Evolutionary conservation across 2,888 invertebrate species (phyloP), one percentile per base, ranked within the genome.

Genomic region (Sarcophaga caerulescens): DNA sequence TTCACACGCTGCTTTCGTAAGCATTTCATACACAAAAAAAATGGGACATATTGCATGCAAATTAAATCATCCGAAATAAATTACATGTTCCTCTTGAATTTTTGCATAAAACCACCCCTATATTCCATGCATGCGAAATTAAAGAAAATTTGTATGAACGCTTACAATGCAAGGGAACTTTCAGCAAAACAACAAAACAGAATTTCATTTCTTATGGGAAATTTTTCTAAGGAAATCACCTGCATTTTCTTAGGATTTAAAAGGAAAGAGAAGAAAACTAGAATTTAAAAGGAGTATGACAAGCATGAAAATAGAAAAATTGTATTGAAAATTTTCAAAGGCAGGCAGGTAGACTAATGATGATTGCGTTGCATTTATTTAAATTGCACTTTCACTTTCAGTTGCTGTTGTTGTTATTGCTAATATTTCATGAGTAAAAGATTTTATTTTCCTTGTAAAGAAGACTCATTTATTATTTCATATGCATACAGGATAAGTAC

Each of bases 361-460:
- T 73, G 68, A 57, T 68, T 21, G 21, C 68, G 68, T 69, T 21
- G 45, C 19, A 75, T 81, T 74, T 77, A 79, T 74, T 83, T 81
- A 73, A 82, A 84, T 80, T 84, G 68, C 65, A 84, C 79, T 82
- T 87, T 73, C 84, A 87, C 76, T 82, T 79, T 77, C 77, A 47
- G 12, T 35, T 35, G 8, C 0, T 35, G 35, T 8, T 35, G 2
- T 8, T 35, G 35, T 35, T 65, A 23, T 70, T 73, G 47, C 35
- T 35, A 35, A 8, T 35, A 35, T 35, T 35, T 2, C 2, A 35
- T 35, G 8, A 35, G 35, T 35, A 35, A 35, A 35, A 35, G 35
- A 35, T 35, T 35, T 35, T 35, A 52, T 47, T 80, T 60, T 71
- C 70, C 45, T 45, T 45, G 35, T 21, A 68, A 68, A 44, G 75